These are phyloP conservation scores for Lycophotia porphyrea DNA, from an alignment of 2,888 invertebrate genomes.

Conservation along the genomic window DNA sequence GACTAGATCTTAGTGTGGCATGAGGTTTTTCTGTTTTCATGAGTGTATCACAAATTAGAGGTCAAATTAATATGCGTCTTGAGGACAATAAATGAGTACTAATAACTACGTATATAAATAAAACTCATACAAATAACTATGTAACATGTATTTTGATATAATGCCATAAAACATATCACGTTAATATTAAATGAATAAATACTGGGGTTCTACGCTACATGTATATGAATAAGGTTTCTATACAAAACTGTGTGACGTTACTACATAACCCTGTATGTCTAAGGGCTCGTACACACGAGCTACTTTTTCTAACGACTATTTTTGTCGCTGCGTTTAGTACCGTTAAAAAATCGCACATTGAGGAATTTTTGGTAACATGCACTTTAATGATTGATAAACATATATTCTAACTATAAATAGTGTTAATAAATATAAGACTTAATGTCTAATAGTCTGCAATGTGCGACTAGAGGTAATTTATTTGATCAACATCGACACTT, in stretches of 20 bases:
- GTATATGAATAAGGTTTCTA: constrained; percentile 66
- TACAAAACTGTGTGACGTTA: constrained; percentile 60
- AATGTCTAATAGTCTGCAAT: constrained; percentile 33
- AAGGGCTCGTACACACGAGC: constrained; percentile 62
- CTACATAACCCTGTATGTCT: constrained; percentile 65
- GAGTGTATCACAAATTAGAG: not conserved
- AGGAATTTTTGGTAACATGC: constrained; percentile 42
- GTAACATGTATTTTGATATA: constrained; percentile 89
- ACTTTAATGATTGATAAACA: constrained; percentile 57
- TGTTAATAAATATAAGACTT: constrained; percentile 35
- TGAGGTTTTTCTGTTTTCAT: not conserved
- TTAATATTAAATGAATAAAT: constrained; percentile 77
- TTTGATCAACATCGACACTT: constrained; percentile 29
- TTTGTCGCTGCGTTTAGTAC: constrained; percentile 45
- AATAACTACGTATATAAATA: constrained; percentile 79
- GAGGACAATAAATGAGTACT: constrained; percentile 38
- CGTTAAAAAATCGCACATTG: constrained; percentile 58
- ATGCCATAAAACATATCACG: constrained; percentile 87
- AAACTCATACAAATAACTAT: constrained; percentile 86
- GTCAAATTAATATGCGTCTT: not conserved
- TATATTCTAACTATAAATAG: constrained; percentile 45
- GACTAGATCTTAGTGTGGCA: not conserved
- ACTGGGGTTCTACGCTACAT: constrained; percentile 68
- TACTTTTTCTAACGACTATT: constrained; percentile 42
- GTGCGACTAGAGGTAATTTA: constrained; percentile 46